phyloP scores from a whole-genome alignment of 2,113 vertebrate species.

The Silurus asotus region DNA sequence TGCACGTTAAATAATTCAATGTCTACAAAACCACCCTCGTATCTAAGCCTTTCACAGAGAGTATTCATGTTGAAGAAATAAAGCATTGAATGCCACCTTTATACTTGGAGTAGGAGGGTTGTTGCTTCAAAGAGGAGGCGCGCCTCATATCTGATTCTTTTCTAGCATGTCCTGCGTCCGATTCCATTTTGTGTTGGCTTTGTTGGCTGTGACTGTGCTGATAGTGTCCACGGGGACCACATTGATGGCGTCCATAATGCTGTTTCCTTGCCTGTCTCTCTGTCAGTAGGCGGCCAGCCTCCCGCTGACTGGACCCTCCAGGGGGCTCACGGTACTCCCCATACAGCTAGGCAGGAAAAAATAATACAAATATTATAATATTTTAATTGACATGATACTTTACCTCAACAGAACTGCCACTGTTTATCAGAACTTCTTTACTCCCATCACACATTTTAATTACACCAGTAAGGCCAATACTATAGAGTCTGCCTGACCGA shows the following conservation, averaged over 20 bases:
- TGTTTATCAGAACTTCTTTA: neutral
- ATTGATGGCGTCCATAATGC: constrained; percentile 43
- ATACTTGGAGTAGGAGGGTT: constrained; percentile 79
- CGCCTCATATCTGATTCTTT: constrained; percentile 41
- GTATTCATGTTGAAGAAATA: neutral
- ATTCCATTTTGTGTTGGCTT: constrained; percentile 5
- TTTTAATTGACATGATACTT: neutral
- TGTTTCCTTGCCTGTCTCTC: constrained; percentile 72
- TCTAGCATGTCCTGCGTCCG: constrained; percentile 11
- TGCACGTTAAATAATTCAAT: too few relatives aligned
- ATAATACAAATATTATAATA: neutral
- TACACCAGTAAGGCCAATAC: neutral
- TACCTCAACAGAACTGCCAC: neutral
- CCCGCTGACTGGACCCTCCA: constrained; percentile 70
- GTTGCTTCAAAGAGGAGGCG: constrained; percentile 65
- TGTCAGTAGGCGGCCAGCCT: constrained; percentile 72
- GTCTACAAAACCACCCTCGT: neutral
- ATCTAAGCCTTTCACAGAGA: neutral
- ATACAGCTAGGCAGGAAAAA: constrained; percentile 74
- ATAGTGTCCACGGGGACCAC: constrained; percentile 43
- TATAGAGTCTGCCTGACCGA: neutral
- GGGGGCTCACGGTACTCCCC: constrained; percentile 83
- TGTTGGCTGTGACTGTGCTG: constrained; percentile 49
- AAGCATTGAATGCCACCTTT: constrained; percentile 66
- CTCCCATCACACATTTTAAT: neutral